A percentile compares a stretch with the other conserved stretches of the same genome.
Evolutionary conservation across 2,888 invertebrate species (phyloP).

Genomic region (Rapana venosa): DNA sequence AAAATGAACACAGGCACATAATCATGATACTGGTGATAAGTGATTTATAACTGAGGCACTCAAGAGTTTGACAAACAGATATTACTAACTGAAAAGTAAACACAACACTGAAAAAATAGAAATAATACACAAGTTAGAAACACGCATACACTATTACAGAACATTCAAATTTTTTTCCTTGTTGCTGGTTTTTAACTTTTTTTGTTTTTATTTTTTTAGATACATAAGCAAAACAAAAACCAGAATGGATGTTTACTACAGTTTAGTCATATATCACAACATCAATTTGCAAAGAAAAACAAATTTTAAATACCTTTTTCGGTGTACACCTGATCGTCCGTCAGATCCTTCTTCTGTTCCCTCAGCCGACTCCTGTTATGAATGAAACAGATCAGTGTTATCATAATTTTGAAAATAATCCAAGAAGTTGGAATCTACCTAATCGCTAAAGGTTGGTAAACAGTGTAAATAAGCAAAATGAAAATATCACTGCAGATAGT

Average conservation of each 20-base stretch:
- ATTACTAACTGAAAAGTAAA: not conserved
- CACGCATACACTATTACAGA: not conserved
- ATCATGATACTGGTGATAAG: too few species aligned
- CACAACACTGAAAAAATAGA: not conserved
- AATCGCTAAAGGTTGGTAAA: too few species aligned
- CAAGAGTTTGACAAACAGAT: too few species aligned
- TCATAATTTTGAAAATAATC: too few species aligned
- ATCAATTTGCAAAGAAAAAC: not conserved
- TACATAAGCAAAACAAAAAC: not conserved
- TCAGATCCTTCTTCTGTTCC: conserved; percentile 49
- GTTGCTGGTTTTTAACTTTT: too few species aligned
- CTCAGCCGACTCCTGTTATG: conserved; percentile 49
- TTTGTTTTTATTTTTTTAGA: too few species aligned
- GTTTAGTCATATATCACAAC: not conserved
- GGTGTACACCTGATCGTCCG: conserved; percentile 49
- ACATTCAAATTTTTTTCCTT: not conserved
- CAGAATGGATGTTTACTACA: not conserved
- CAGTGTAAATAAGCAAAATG: too few species aligned
- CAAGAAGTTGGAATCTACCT: too few species aligned
- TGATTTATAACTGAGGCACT: too few species aligned
- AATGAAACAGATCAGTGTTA: not conserved
- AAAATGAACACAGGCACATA: too few species aligned
- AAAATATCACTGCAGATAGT: too few species aligned
- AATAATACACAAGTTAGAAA: not conserved
- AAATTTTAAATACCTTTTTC: conserved; percentile 58